A percentile compares a stretch with the other conserved stretches of the same genome.
Conservation (phyloP, 2,113 vertebrate genomes). For the Trichechus manatus region DNA sequence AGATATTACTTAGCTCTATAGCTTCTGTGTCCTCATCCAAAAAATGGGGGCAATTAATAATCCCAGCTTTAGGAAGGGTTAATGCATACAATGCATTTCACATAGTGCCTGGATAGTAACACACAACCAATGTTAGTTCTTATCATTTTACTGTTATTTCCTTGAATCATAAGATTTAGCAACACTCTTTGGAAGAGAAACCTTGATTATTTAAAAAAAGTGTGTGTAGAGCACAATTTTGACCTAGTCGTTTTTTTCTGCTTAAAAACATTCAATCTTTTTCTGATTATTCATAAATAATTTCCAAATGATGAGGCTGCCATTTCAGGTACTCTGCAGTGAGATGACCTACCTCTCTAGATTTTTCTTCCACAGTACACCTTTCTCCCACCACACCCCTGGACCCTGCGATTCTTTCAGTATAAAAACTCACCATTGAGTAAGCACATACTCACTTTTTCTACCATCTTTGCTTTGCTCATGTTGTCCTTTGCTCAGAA, state of each 20-base stretch:
- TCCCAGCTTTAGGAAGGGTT: background rate
- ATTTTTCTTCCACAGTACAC: background rate
- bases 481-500: background rate
- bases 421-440: background rate
- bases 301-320: background rate
- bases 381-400: fast-evolving
- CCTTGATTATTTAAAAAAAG: background rate
- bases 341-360: fast-evolving
- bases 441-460: background rate
- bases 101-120: background rate
- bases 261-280: background rate
- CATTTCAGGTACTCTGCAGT: background rate
- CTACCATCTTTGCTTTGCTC: background rate
- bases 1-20: background rate
- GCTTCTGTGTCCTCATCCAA: background rate
- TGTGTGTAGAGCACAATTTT: background rate
- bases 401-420: background rate
- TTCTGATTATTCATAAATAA: background rate
- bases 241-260: background rate
- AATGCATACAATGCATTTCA: background rate
- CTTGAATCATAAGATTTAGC: background rate
- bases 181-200: background rate
- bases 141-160: background rate
- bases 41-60: background rate
- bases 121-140: background rate